phyloP scores from a whole-genome alignment of 2,113 vertebrate genomes.

The Aleadryas rufinucha region DNA sequence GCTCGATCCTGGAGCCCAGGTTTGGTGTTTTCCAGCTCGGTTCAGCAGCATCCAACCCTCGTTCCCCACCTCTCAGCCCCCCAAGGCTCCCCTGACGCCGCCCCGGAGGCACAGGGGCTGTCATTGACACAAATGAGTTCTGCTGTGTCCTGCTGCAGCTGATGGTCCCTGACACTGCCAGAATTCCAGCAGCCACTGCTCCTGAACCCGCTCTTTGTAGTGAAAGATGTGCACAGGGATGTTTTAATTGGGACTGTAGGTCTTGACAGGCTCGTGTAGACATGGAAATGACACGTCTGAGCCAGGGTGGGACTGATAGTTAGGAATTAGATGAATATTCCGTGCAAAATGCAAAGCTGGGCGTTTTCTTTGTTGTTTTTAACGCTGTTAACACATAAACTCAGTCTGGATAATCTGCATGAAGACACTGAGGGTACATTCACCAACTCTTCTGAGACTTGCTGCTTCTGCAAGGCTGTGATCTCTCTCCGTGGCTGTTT shows the following conservation, averaged over 20 bases:
- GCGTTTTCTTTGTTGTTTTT: neutral
- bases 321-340: neutral
- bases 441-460: neutral
- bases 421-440: neutral
- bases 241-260: neutral
- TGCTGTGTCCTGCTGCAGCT: neutral
- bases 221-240: neutral
- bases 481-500: neutral
- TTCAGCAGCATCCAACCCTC: neutral
- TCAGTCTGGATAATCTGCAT: neutral
- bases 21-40: neutral
- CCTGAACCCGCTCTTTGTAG: neutral
- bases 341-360: neutral
- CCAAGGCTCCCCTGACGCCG: neutral
- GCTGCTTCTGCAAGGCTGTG: neutral
- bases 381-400: fast-evolving
- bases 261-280: neutral
- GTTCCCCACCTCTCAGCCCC: neutral
- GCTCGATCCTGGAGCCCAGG: neutral
- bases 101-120: fast-evolving
- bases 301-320: neutral
- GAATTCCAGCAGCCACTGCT: neutral
- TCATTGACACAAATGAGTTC: neutral
- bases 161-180: neutral
- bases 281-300: slow-evolving; percentile 41